Conservation (phyloP, 2,888 invertebrate genomes). For the Perithous albicinctus region DNA sequence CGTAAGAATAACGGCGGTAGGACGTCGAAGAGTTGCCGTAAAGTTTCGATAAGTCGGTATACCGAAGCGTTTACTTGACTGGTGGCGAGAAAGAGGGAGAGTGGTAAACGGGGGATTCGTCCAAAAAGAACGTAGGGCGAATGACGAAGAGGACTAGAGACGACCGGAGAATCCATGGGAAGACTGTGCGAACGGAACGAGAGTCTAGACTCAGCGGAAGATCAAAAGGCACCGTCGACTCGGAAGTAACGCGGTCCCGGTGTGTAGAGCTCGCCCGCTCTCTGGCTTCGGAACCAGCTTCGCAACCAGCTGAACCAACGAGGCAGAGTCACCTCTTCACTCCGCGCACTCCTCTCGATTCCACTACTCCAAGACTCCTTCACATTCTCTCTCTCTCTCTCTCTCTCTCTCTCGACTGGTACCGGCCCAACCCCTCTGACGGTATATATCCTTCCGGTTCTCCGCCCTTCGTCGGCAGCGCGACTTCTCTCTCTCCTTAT, state of each 20-base stretch:
- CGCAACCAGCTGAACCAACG: slow-evolving; percentile 56
- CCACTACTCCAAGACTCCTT: slow-evolving; percentile 15
- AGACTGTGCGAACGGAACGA: slow-evolving; percentile 64
- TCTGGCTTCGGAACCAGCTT: slow-evolving; percentile 51
- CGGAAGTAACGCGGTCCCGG: slow-evolving; percentile 79
- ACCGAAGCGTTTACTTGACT: slow-evolving; percentile 77
- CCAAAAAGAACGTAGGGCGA: neutral
- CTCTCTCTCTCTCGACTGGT: too few species aligned
- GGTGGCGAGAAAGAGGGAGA: too few species aligned
- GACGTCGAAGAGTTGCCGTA: slow-evolving; percentile 69
- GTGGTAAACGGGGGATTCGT: slow-evolving; percentile 21
- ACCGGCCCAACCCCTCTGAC: neutral
- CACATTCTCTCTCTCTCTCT: too few species aligned
- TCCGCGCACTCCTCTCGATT: slow-evolving; percentile 13
- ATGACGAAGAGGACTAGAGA: slow-evolving; percentile 31
- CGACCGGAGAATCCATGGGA: neutral
- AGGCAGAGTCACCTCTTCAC: slow-evolving; percentile 21
- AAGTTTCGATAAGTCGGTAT: slow-evolving; percentile 81
- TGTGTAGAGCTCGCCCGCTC: slow-evolving; percentile 6
- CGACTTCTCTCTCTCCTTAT: too few species aligned
- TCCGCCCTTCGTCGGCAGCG: slow-evolving; percentile 41
- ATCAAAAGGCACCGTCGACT: slow-evolving; percentile 80
- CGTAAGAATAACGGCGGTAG: slow-evolving; percentile 70
- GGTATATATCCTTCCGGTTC: slow-evolving; percentile 45
- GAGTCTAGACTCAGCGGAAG: slow-evolving; percentile 79